Evolutionary conservation across 1,140 invertebrate genomes (phyloP).

Genomic region (Drosophila dunni): DNA sequence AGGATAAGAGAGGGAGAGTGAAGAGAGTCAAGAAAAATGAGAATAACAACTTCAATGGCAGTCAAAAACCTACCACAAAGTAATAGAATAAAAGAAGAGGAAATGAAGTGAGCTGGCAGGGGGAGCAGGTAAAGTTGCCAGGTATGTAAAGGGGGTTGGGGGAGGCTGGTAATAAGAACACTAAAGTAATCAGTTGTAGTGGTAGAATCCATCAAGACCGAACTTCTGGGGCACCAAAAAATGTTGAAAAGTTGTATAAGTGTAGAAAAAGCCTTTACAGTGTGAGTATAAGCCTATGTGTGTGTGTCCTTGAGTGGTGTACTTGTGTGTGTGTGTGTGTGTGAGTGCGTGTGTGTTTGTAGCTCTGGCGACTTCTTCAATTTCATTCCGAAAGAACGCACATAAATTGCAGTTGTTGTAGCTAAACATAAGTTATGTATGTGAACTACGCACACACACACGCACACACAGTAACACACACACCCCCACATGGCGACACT

Average conservation of each 20-base stretch:
- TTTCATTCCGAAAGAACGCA: conserved; percentile 42
- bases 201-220: conserved; percentile 18
- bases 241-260: background rate
- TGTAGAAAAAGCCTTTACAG: background rate
- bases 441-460: conserved; percentile 47
- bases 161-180: background rate
- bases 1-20: background rate
- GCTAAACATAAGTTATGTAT: conserved; percentile 79
- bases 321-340: conserved; percentile 39
- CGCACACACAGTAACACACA: conserved; percentile 18
- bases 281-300: conserved; percentile 3
- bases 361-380: conserved; percentile 42
- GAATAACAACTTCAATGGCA: conserved; percentile 13
- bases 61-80: background rate
- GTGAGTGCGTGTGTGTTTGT: conserved; percentile 43
- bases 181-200: conserved; percentile 26
- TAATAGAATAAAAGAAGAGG: background rate
- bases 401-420: conserved; percentile 72
- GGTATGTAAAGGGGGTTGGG: background rate
- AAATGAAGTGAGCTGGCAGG: background rate
- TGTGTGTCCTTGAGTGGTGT: conserved; percentile 35
- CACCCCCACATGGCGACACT: conserved; percentile 27
- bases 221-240: conserved; percentile 38
- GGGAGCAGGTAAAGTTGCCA: background rate
- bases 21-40: conserved; percentile 9